A percentile compares a stretch with the other conserved stretches of the same genome.
These are phyloP conservation scores for Melipona quadrifasciata DNA, from an alignment of 1,140 invertebrate genomes.

Conservation along the genomic window DNA sequence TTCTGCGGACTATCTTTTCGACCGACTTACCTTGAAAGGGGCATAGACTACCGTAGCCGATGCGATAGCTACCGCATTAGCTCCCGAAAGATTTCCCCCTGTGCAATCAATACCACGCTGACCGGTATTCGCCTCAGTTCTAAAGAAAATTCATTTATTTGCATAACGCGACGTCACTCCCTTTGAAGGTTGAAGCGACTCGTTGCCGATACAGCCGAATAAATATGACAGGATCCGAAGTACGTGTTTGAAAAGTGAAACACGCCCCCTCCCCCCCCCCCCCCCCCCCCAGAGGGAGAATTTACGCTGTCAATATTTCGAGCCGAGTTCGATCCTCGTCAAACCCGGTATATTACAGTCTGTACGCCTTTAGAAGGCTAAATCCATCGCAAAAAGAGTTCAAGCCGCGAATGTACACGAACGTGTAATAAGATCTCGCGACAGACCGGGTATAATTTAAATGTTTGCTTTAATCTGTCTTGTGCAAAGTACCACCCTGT, in stretches of 20 bases:
- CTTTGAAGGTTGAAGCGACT: slow-evolving; percentile 6
- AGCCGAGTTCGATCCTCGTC: neutral
- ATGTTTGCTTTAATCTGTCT: neutral
- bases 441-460: neutral
- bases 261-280: neutral
- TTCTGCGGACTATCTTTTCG: slow-evolving; percentile 38
- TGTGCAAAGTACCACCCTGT: neutral
- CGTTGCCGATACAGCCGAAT: neutral
- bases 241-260: slow-evolving; percentile 3
- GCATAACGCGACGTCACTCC: slow-evolving; percentile 15
- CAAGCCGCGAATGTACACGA: neutral
- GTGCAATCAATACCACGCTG: neutral
- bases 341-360: neutral
- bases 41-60: slow-evolving; percentile 19
- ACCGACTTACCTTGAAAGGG: slow-evolving; percentile 32
- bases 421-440: neutral
- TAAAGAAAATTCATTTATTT: slow-evolving; percentile 37
- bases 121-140: neutral
- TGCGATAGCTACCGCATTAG: neutral
- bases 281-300: too few species aligned
- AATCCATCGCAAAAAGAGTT: neutral
- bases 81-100: neutral
- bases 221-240: neutral
- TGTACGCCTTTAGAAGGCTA: neutral
- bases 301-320: neutral